phyloP scores from a whole-genome alignment of 2,888 invertebrate species.

The Brenthis daphne region DNA sequence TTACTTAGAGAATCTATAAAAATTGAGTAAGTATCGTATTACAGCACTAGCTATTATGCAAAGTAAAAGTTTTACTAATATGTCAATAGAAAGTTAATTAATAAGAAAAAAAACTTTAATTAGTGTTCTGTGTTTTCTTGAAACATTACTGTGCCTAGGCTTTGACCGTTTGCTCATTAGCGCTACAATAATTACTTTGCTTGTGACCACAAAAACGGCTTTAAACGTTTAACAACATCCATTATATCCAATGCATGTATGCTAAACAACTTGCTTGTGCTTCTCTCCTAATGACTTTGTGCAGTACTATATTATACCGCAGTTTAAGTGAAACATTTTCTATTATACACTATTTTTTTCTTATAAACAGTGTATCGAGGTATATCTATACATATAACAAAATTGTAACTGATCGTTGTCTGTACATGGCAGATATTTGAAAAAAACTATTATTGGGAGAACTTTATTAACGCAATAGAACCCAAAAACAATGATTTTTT shows the following conservation, averaged over 20 bases:
- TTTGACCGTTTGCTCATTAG: constrained; percentile 3
- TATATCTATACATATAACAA: no score
- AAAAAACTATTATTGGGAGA: no score
- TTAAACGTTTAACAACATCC: constrained; percentile 7
- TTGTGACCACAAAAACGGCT: constrained; percentile 3
- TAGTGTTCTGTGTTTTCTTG: neutral
- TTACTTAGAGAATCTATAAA: no score
- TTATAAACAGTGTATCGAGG: no score
- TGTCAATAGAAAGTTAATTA: neutral
- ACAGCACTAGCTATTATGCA: no score
- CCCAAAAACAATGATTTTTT: no score
- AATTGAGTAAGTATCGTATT: no score
- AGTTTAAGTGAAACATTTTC: neutral
- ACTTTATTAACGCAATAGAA: no score
- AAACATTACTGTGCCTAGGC: neutral
- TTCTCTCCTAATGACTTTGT: neutral
- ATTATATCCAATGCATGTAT: neutral
- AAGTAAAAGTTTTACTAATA: no score
- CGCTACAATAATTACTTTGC: constrained; percentile 6
- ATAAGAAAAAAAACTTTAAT: neutral
- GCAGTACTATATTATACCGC: neutral
- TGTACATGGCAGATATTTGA: no score
- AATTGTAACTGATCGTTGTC: no score
- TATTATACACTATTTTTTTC: no score
- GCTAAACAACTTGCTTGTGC: neutral